Conservation (phyloP, 2,797 vertebrate genomes). For the Schizopygopsis malacanthus region DNA sequence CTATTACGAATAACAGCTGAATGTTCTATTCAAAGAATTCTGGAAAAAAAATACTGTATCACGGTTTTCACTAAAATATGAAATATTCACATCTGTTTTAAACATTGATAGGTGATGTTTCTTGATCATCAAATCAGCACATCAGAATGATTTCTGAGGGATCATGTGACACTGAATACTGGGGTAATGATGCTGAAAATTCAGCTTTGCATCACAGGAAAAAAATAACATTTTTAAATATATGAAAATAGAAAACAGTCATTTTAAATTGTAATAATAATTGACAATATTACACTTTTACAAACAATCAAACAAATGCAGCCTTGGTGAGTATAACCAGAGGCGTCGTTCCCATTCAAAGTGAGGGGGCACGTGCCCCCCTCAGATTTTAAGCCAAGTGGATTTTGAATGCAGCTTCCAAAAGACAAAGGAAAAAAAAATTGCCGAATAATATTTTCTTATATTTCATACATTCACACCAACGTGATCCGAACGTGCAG, state of each 20-base stretch:
- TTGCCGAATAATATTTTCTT: too few relatives aligned
- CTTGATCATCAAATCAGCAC: not conserved
- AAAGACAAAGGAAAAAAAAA: too few relatives aligned
- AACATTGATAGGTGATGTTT: not conserved
- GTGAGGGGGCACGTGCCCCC: too few relatives aligned
- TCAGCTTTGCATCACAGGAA: not conserved
- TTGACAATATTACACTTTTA: not conserved
- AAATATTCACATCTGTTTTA: not conserved
- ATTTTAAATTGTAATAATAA: not conserved
- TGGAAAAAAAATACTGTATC: not conserved
- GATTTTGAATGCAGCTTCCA: too few relatives aligned
- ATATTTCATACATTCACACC: too few relatives aligned
- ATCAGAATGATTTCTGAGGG: not conserved
- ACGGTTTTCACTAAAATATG: not conserved
- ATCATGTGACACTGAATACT: not conserved
- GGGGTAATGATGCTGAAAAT: not conserved
- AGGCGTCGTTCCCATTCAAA: too few relatives aligned
- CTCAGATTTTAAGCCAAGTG: too few relatives aligned
- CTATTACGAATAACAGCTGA: not conserved
- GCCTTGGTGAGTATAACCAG: not conserved
- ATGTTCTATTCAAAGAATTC: not conserved
- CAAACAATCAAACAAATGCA: not conserved
- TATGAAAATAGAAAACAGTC: not conserved
- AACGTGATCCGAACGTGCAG: too few relatives aligned
- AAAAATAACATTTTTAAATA: not conserved